phyloP scores from a whole-genome alignment of 1,140 invertebrate genomes.

The Bactericera cockerelli region DNA sequence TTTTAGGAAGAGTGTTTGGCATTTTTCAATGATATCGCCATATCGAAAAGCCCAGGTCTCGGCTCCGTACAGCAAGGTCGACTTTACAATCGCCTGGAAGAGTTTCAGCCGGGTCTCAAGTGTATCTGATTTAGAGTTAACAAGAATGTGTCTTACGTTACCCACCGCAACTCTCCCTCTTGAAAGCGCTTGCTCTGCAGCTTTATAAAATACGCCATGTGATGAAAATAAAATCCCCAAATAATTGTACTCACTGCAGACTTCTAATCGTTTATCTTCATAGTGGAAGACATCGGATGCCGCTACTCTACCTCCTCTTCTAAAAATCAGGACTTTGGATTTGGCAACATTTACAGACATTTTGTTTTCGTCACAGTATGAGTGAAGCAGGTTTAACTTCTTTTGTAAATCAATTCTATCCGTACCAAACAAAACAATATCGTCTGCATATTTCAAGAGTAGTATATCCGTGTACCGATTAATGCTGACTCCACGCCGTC shows the following conservation, averaged over 20 bases:
- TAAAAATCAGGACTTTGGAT: no score
- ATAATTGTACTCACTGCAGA: neutral
- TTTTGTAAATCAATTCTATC: no score
- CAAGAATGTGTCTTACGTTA: neutral
- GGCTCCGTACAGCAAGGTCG: neutral
- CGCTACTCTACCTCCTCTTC: no score
- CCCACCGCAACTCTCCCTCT: neutral
- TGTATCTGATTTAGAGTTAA: neutral
- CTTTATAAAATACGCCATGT: neutral
- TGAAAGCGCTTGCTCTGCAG: neutral
- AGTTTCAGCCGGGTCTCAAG: neutral
- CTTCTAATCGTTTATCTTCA: neutral
- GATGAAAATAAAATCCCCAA: neutral
- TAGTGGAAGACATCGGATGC: neutral
- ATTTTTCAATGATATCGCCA: neutral
- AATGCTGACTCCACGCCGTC: no score
- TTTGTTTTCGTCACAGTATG: no score
- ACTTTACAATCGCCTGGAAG: neutral
- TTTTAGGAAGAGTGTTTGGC: neutral
- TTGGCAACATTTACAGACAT: no score
- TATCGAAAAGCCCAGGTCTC: neutral
- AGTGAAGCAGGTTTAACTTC: no score
- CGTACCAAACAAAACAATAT: no score
- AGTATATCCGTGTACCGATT: no score
- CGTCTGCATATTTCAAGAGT: no score